phyloP scores from a whole-genome alignment of 1,140 invertebrate species.

The Akabosia matsudoensis region DNA sequence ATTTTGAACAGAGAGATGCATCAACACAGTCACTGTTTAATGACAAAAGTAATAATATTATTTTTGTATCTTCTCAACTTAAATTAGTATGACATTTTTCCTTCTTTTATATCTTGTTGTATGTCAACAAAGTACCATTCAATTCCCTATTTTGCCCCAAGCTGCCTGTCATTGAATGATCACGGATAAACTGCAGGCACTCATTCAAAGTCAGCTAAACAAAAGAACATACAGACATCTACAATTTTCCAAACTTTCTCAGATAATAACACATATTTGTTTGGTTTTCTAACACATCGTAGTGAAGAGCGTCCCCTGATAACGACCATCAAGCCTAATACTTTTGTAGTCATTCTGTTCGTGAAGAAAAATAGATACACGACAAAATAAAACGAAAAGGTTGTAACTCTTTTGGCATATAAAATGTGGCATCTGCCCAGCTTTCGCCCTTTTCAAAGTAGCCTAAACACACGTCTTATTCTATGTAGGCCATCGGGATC shows the following conservation, averaged over 20 bases:
- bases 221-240: not conserved
- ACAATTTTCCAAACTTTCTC: too few relatives aligned
- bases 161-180: not conserved
- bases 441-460: too few relatives aligned
- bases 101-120: too few relatives aligned
- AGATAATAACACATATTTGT: too few relatives aligned
- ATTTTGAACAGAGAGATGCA: too few relatives aligned
- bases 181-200: not conserved
- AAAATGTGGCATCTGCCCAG: slow-evolving; percentile 21
- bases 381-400: slow-evolving; percentile 8
- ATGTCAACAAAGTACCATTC: not conserved
- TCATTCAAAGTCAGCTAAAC: slow-evolving; percentile 1
- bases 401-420: slow-evolving; percentile 21
- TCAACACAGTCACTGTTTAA: too few relatives aligned
- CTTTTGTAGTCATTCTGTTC: slow-evolving; percentile 12
- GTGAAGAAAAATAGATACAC: slow-evolving; percentile 1
- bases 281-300: too few relatives aligned
- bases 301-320: too few relatives aligned
- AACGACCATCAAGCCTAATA: not conserved
- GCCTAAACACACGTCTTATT: too few relatives aligned
- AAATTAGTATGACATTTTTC: not conserved
- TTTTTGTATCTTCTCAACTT: too few relatives aligned
- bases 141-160: slow-evolving; percentile 11
- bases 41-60: too few relatives aligned
- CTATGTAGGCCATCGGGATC: too few relatives aligned